A percentile compares a stretch with the other conserved stretches of the same genome.
phyloP scores from a whole-genome alignment of 2,888 invertebrate species.

The Ornithoptera alexandrae region DNA sequence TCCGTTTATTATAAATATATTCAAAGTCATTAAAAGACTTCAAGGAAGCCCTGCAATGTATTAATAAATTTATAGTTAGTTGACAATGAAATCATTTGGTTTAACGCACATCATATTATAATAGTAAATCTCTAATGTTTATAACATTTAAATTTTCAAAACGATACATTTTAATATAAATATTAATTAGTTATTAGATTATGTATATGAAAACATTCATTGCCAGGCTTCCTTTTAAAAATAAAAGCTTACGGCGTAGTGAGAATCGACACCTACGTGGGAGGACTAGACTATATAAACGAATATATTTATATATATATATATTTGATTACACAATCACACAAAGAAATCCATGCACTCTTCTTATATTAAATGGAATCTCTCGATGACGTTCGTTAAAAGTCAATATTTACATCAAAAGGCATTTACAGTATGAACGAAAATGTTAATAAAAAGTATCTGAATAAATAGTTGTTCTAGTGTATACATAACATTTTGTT shows the following conservation, averaged over 20 bases:
- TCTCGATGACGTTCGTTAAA: constrained; percentile 64
- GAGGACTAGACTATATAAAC: constrained; percentile 75
- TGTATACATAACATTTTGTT: neutral
- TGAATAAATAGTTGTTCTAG: constrained; percentile 2
- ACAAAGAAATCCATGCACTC: constrained; percentile 79
- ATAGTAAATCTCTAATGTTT: constrained; percentile 47
- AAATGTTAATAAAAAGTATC: constrained; percentile 6
- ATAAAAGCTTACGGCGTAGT: constrained; percentile 67
- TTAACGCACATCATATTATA: constrained; percentile 65
- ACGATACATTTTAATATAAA: constrained; percentile 28
- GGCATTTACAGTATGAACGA: constrained; percentile 3
- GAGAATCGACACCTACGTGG: constrained; percentile 71
- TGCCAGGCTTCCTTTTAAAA: constrained; percentile 62
- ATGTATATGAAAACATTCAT: constrained; percentile 39
- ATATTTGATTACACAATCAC: constrained; percentile 72
- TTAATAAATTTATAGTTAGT: constrained; percentile 29
- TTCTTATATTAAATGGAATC: constrained; percentile 79
- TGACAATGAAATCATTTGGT: constrained; percentile 57
- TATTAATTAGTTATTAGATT: constrained; percentile 37
- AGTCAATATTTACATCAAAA: constrained; percentile 70
- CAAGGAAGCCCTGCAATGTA: constrained; percentile 64
- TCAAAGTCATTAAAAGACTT: constrained; percentile 36
- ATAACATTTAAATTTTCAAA: constrained; percentile 38
- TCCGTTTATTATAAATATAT: constrained; percentile 38
- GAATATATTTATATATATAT: constrained; percentile 43